Evolutionary conservation across 1,140 invertebrate species (phyloP), one percentile per base, ranked within the genome.

Genomic region (Atta cephalotes): DNA sequence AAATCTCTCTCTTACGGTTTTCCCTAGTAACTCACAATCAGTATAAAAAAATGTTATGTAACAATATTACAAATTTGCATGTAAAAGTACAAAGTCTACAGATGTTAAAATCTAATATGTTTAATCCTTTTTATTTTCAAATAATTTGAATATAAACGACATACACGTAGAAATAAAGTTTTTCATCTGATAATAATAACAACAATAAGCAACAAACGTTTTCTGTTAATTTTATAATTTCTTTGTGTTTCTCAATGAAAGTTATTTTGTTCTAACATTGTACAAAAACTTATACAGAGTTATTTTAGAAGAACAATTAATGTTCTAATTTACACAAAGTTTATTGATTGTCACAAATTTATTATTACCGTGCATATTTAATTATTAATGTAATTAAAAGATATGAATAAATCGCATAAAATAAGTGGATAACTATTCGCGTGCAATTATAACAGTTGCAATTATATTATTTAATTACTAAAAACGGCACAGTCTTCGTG

Each of bases 391-490:
- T 62, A 53, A 87, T 87, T 78, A 85, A 85, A 66, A 51, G 14
- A 35, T 21, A 18, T 7, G 21, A 31, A 18, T 70, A 85, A 79
- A 85, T 49, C 4, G 45, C 62, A 74, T 65, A 80, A 53, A 79
- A 60, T 79, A 49, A 28, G 53, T 3, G 62, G 28, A 53, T 5
- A 45, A 28, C 66, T 18, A 10, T 63, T 53, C 31, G 39, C 28
- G 63, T 31, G 18, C 16, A 63, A 65, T 77, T 81, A 21, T 39
- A 77, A 60, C 58, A 70, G 62, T 35, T 79, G 82, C 31, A 85
- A 62, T 21, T 21, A 21, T 14, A 60, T 88, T 80, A 80, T 89
- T 76, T 89, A 86, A 81, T 77, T 86, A 71, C 76, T 18, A 31
- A 14, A 70, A 72, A 63, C 39, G 56, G 58, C 58, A 45, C 56